Percentiles rank a stretch among this genome's conserved stretches.
These are phyloP conservation scores for Parasteatoda lunata DNA, from an alignment of 2,888 invertebrate genomes.

Conservation along the genomic window DNA sequence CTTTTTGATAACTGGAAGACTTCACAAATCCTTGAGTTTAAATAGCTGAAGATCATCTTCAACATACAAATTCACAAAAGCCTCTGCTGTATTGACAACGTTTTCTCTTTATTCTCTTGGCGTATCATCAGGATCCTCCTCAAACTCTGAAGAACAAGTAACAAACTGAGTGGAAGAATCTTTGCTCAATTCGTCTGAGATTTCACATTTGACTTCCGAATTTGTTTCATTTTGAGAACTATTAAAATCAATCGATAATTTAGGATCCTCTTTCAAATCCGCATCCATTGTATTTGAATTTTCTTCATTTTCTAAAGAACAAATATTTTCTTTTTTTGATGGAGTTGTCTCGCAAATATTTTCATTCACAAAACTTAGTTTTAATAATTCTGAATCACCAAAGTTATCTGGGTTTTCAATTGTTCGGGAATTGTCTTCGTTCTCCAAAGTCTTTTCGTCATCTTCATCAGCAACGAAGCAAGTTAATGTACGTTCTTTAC, in stretches of 20 bases:
- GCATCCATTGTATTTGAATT: constrained; percentile 40
- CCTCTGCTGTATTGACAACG: too few species aligned
- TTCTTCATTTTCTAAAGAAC: constrained; percentile 3
- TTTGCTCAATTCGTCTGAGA: constrained; percentile 9
- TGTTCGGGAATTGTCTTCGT: background rate
- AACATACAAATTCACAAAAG: too few species aligned
- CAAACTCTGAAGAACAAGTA: constrained; percentile 8
- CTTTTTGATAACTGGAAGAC: too few species aligned
- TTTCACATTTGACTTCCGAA: too few species aligned
- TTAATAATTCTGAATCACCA: background rate
- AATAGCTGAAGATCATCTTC: too few species aligned
- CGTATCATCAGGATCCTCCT: background rate
- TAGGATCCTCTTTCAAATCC: constrained; percentile 28
- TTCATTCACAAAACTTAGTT: background rate
- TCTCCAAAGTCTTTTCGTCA: background rate
- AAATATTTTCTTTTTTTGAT: constrained; percentile 3
- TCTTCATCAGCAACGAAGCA: background rate
- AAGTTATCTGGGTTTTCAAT: background rate
- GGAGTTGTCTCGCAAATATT: background rate
- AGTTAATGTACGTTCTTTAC: background rate
- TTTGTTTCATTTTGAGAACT: background rate
- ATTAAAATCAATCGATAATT: background rate
- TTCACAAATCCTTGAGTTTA: too few species aligned
- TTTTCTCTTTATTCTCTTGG: background rate
- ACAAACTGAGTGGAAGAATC: constrained; percentile 24